Conservation (phyloP, 2,888 invertebrate genomes). For the Nephrotoma guestfalica region DNA sequence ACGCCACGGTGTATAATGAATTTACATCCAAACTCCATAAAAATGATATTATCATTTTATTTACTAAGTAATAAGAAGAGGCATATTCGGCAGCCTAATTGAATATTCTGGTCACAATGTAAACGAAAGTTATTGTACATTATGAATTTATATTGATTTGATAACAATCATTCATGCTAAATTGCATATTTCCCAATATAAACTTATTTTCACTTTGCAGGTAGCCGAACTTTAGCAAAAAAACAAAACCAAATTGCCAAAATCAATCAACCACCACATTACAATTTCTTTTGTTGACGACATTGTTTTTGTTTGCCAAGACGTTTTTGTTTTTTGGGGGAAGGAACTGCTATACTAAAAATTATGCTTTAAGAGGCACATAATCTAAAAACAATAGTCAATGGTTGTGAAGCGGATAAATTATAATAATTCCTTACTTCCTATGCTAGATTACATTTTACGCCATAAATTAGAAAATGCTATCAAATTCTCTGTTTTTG, state of each 20-base stretch:
- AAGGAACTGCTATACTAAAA: background rate
- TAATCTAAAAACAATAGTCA: background rate
- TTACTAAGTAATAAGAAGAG: background rate
- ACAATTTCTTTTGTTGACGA: background rate
- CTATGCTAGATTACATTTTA: background rate
- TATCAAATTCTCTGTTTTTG: background rate
- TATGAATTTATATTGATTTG: background rate
- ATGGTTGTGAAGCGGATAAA: background rate
- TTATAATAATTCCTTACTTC: background rate
- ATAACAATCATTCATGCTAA: background rate
- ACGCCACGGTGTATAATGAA: background rate
- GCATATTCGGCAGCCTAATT: background rate
- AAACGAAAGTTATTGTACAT: background rate
- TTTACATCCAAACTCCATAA: background rate
- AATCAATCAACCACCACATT: background rate
- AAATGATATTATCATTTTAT: background rate
- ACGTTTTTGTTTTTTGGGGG: background rate
- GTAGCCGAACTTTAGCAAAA: background rate
- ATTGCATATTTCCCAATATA: background rate
- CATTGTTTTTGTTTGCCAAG: background rate
- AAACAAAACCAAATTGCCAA: background rate
- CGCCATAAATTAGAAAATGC: background rate
- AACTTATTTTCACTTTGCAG: background rate
- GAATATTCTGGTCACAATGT: background rate
- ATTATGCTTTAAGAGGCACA: background rate